Evolutionary conservation across 2,888 invertebrate genomes (phyloP).

Genomic region (Ichneumoninae sp.): DNA sequence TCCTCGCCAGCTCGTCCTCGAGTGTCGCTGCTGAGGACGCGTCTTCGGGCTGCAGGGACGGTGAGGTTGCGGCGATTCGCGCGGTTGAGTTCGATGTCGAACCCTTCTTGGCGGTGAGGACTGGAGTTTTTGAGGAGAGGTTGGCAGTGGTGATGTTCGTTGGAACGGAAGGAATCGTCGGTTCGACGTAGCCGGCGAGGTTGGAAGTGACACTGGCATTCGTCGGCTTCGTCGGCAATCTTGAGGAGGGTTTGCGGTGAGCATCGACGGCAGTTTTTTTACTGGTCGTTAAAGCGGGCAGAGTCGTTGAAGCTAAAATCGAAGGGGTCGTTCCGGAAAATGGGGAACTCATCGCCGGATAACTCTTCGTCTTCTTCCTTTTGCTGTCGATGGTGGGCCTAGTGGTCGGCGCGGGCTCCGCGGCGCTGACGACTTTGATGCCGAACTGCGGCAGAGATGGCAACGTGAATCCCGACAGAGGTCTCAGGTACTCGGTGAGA

Average conservation of each 20-base stretch:
- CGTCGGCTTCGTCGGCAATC: not conserved
- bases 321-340: constrained; percentile 2
- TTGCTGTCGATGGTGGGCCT: constrained; percentile 1
- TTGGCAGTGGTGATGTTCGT: not conserved
- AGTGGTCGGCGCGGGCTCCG: constrained; percentile 30
- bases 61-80: not conserved
- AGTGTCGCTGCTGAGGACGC: not conserved
- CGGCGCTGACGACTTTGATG: constrained; percentile 63
- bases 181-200: not conserved
- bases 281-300: not conserved
- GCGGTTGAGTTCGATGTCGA: not conserved
- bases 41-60: not conserved
- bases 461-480: constrained; percentile 40
- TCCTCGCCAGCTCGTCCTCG: not conserved
- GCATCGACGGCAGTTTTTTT: constrained; percentile 16
- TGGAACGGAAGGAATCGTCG: constrained; percentile 13
- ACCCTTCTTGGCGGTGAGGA: not conserved
- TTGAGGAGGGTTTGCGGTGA: not conserved
- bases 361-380: constrained; percentile 24
- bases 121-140: not conserved
- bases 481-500: constrained; percentile 6
- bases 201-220: not conserved
- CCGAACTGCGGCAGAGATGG: constrained; percentile 63
- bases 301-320: not conserved
- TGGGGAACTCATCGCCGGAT: constrained; percentile 7